phyloP scores from a whole-genome alignment of 2,113 vertebrate genomes.

The Onychostoma macrolepis region DNA sequence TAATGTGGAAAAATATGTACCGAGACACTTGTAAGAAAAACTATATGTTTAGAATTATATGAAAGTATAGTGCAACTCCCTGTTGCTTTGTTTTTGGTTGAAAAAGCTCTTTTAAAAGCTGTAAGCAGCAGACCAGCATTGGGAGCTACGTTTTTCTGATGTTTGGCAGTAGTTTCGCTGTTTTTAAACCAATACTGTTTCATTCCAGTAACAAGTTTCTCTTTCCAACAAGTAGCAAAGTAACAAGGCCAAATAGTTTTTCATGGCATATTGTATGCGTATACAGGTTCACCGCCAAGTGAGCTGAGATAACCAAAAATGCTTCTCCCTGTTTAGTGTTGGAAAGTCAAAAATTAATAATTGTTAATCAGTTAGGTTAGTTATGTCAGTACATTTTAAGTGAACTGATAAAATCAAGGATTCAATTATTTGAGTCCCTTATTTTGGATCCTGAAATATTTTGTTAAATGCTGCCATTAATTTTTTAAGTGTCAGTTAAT shows the following conservation, averaged over 20 bases:
- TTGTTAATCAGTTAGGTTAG: background rate
- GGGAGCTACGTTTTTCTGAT: background rate
- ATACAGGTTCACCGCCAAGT: background rate
- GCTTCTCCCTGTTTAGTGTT: background rate
- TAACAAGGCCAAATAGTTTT: background rate
- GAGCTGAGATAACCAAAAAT: background rate
- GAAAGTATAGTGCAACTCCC: constrained; percentile 15
- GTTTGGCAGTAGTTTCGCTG: background rate
- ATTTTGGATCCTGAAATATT: background rate
- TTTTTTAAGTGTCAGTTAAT: background rate
- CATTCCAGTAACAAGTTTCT: background rate
- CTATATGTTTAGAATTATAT: background rate
- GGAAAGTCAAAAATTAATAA: background rate
- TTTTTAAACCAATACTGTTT: background rate
- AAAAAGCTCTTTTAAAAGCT: constrained; percentile 9
- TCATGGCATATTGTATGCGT: background rate
- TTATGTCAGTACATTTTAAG: background rate
- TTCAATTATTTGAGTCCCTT: background rate
- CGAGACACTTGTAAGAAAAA: background rate
- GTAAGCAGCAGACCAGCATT: constrained; percentile 5
- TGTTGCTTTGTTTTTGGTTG: constrained; percentile 14
- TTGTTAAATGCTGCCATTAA: background rate
- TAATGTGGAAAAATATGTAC: constrained; percentile 23
- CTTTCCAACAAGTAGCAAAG: background rate
- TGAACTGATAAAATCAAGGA: background rate